Evolutionary conservation across 2,888 invertebrate genomes (phyloP).

Genomic region (Lithosia quadra): DNA sequence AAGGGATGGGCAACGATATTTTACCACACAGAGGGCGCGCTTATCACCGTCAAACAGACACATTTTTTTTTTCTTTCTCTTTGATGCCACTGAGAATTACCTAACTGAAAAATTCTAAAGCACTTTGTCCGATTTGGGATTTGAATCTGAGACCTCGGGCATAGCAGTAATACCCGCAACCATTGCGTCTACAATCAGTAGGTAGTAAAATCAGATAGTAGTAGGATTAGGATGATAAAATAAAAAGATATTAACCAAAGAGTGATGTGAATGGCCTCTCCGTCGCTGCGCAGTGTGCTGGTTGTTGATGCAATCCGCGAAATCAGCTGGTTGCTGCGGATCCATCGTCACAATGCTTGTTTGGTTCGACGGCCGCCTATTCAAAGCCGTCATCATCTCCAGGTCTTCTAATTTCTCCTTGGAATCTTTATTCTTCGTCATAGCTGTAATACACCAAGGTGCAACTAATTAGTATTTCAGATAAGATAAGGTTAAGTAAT

Average conservation of each 20-base stretch:
- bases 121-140: too few species aligned
- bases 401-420: constrained; percentile 88
- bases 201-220: not conserved
- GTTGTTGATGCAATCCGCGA: constrained; percentile 88
- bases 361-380: constrained; percentile 75
- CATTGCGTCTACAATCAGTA: not conserved
- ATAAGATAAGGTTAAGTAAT: not conserved
- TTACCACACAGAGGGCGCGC: too few species aligned
- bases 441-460: constrained; percentile 72
- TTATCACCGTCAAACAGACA: too few species aligned
- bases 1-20: not conserved
- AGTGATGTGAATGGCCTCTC: constrained; percentile 73
- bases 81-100: too few species aligned
- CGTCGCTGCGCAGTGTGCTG: constrained; percentile 86
- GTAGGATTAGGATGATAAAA: not conserved
- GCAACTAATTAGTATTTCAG: constrained; percentile 2
- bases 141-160: too few species aligned
- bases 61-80: too few species aligned
- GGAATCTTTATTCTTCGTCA: constrained; percentile 88
- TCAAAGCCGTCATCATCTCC: constrained; percentile 82
- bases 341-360: constrained; percentile 82
- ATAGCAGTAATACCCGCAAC: not conserved
- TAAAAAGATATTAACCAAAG: constrained; percentile 61
- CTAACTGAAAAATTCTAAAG: too few species aligned
- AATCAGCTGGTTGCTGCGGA: constrained; percentile 78